phyloP scores from a whole-genome alignment of 2,113 vertebrate species.

The Noturus placidus region DNA sequence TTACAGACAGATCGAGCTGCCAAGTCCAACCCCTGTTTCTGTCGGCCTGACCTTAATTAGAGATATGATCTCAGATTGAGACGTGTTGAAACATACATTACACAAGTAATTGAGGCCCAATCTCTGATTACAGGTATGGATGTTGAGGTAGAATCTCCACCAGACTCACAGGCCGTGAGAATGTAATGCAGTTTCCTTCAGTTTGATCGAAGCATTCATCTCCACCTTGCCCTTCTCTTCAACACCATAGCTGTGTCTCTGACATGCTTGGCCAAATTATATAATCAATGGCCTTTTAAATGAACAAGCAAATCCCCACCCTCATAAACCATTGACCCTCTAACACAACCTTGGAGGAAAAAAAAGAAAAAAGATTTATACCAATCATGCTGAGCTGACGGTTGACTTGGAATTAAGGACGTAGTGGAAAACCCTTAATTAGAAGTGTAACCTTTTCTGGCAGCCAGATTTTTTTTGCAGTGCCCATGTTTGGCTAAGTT shows the following conservation, averaged over 20 bases:
- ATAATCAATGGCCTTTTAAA: constrained; percentile 78
- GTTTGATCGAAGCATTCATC: constrained; percentile 6
- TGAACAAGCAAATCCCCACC: constrained; percentile 73
- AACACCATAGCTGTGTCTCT: constrained; percentile 37
- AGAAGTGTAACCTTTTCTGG: constrained; percentile 73
- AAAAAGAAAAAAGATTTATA: constrained; percentile 70
- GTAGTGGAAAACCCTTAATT: constrained; percentile 66
- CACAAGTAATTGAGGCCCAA: constrained; percentile 10
- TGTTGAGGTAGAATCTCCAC: background rate
- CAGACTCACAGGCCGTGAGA: background rate
- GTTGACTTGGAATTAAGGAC: constrained; percentile 72
- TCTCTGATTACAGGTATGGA: constrained; percentile 21
- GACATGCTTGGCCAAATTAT: constrained; percentile 66
- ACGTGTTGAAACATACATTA: constrained; percentile 38
- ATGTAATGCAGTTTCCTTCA: background rate
- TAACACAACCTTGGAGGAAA: constrained; percentile 65
- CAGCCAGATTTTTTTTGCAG: constrained; percentile 77
- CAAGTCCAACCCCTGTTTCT: constrained; percentile 69
- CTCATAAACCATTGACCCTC: constrained; percentile 74
- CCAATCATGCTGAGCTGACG: constrained; percentile 66
- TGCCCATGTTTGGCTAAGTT: constrained; percentile 75
- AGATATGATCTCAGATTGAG: constrained; percentile 46
- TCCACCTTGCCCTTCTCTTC: constrained; percentile 15
- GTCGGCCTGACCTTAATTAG: constrained; percentile 50
- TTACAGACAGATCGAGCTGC: constrained; percentile 71